phyloP scores from a whole-genome alignment of 2,888 invertebrate species.

The Myopa tessellatipennis region DNA sequence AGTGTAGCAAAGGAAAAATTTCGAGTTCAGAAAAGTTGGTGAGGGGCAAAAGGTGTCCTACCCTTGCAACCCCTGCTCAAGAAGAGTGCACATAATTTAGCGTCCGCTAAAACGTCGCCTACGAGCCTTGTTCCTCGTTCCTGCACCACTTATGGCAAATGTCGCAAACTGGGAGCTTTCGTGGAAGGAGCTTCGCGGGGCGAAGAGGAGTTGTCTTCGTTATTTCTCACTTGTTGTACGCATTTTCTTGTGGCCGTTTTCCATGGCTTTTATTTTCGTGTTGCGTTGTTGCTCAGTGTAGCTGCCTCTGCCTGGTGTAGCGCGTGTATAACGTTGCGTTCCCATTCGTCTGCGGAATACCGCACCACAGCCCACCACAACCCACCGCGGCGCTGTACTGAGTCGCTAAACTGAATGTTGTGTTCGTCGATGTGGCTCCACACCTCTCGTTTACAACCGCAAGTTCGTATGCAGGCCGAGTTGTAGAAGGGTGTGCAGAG shows the following conservation, averaged over 20 bases:
- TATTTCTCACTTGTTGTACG: background rate
- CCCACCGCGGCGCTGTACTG: background rate
- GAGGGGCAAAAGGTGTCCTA: too few species aligned
- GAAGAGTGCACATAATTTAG: background rate
- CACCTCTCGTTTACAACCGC: conserved; percentile 8
- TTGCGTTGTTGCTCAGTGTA: background rate
- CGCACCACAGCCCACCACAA: background rate
- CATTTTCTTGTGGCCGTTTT: background rate
- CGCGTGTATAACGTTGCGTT: conserved; percentile 27
- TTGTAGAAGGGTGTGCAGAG: too few species aligned
- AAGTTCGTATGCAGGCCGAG: too few species aligned
- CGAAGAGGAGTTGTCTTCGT: background rate
- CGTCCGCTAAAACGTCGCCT: background rate
- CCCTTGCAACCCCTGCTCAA: too few species aligned
- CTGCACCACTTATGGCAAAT: conserved; percentile 9
- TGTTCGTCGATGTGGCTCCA: conserved; percentile 4
- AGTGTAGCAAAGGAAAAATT: too few species aligned
- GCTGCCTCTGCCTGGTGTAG: background rate
- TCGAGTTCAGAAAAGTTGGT: too few species aligned
- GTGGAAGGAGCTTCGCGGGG: background rate
- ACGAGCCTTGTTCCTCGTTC: background rate
- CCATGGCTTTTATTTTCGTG: background rate
- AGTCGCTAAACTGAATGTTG: conserved; percentile 7
- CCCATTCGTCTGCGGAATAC: conserved; percentile 16
- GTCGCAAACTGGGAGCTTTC: background rate